Percentiles rank a stretch among this genome's conserved stretches.
These are phyloP conservation scores for Lanistes nyassanus DNA, from an alignment of 1,140 invertebrate species.

Conservation along the genomic window DNA sequence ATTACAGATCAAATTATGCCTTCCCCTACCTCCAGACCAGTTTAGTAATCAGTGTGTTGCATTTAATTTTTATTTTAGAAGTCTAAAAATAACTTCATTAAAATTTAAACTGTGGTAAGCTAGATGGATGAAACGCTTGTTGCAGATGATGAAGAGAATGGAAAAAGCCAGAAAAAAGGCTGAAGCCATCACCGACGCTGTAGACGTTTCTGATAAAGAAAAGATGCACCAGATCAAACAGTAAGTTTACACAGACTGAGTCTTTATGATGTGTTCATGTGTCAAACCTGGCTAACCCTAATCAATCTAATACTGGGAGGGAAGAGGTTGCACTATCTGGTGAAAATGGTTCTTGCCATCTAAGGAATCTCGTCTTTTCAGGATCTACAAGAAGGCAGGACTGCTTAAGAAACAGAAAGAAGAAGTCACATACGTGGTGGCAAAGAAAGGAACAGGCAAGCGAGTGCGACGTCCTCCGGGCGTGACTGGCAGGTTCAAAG, in stretches of 20 bases:
- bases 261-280: neutral
- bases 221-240: conserved; percentile 91
- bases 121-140: too few species aligned
- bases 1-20: too few species aligned
- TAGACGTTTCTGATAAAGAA: conserved; percentile 89
- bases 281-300: too few species aligned
- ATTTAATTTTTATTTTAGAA: too few species aligned
- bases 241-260: conserved; percentile 70
- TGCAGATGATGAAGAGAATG: conserved; percentile 76
- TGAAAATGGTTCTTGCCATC: too few species aligned
- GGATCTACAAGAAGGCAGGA: conserved; percentile 92
- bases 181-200: conserved; percentile 89
- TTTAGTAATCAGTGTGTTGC: too few species aligned
- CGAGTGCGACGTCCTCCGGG: conserved; percentile 82
- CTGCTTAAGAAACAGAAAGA: conserved; percentile 79
- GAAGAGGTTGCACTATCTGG: too few species aligned
- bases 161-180: conserved; percentile 96
- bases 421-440: conserved; percentile 93
- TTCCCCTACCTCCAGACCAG: too few species aligned
- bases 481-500: conserved; percentile 90
- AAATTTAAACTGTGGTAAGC: too few species aligned
- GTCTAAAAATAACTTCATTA: too few species aligned
- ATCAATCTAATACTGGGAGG: too few species aligned
- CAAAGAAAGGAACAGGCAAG: conserved; percentile 84
- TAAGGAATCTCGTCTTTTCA: conserved; percentile 63